Base-by-base conservation (phyloP, 2,888 invertebrate genomes). In the Sesia apiformis region DNA sequence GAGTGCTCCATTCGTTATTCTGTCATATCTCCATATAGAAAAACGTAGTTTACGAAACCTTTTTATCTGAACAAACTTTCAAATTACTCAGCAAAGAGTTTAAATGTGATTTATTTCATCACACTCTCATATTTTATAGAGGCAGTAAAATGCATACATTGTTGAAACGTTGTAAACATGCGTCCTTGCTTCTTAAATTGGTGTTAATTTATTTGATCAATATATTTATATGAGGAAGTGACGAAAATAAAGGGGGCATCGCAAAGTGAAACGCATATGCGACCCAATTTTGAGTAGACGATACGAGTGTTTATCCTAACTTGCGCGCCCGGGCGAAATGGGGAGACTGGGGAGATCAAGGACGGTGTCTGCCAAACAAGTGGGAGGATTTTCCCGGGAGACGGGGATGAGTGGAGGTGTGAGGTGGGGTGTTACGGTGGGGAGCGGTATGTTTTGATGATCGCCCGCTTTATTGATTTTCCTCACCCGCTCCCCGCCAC, bases 291-390 rank as follows among this genome's bases (percentile, higher is more conserved):
- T 73, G 61, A 76, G 66, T 73, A 82, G 81, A 85, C 81, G 77
- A 77, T 73, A 78, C 74, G 74, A 78, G 76, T 89, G 88, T 89
- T 88, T 89, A 87, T 86, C 79, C 78, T 74, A 87, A 88, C 67
- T 86, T 86, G 80, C 68, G 75, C 75, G 77, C 78, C 81, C 80
- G 78, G 80, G 76, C 77, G 70, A 6, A 23, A 40, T 39, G 38
- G 49, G 51, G 39, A 38, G 72, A 76, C 76, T 75, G 72, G 84
- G 83, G 80, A 81, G 82, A 88, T 89, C 89, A 89, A 89, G 89
- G 89, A 83, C 89, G 88, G 82, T 72, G 89, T 89, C 89, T 89
- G 87, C 86, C 84, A 86, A 88, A 86, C 85, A 85, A 76, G 82
- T 72, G 88, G 84, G 81, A 78, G 86, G 81, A 81, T 87, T 84